Conservation (phyloP, 2,888 invertebrate genomes). For the Lasiommata megera region DNA sequence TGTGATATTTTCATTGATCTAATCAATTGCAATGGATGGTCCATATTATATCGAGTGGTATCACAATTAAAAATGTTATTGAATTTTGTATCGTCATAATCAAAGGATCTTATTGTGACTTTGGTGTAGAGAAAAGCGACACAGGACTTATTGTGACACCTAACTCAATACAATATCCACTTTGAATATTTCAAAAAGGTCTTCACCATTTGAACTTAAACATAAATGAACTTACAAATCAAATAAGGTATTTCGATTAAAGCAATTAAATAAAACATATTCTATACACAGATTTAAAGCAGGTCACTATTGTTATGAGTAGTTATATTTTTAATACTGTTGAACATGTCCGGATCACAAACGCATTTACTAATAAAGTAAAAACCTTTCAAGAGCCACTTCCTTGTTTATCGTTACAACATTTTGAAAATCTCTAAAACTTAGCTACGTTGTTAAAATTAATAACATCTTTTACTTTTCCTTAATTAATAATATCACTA, state of each 20-base stretch:
- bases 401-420: conserved; percentile 55
- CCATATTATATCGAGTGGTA: no score
- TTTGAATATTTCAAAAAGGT: no score
- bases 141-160: no score
- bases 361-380: conserved; percentile 31
- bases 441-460: conserved; percentile 72
- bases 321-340: conserved; percentile 53
- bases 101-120: no score
- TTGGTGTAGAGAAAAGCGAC: no score
- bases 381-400: conserved; percentile 44
- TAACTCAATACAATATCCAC: no score
- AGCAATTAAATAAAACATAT: no score
- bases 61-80: no score
- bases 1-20: neutral
- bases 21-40: no score
- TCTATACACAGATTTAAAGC: no score
- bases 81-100: no score
- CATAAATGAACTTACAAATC: neutral
- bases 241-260: neutral
- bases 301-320: no score
- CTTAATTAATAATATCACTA: conserved; percentile 79
- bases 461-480: conserved; percentile 74
- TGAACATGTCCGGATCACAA: conserved; percentile 48
- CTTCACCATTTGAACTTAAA: neutral
- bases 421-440: conserved; percentile 71